A percentile compares a stretch with the other conserved stretches of the same genome.
These are phyloP conservation scores for Synergus gifuensis DNA, from an alignment of 2,888 invertebrate species.

Conservation along the genomic window DNA sequence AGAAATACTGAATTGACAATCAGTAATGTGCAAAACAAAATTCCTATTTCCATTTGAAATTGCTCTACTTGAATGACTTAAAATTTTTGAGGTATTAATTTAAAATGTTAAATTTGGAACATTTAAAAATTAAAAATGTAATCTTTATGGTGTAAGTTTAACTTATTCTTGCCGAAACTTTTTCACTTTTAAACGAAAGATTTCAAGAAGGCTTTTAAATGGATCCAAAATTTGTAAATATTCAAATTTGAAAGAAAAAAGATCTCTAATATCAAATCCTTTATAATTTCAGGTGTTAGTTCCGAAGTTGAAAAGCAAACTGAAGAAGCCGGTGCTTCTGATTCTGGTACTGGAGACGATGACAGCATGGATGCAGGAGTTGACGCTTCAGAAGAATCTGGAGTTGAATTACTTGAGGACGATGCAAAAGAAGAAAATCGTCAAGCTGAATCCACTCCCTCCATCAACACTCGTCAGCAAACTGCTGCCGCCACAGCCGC, in stretches of 20 bases:
- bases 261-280: not conserved
- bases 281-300: conserved; percentile 77
- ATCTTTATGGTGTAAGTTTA: no score
- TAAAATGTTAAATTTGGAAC: no score
- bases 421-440: conserved; percentile 84
- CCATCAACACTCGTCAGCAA: conserved; percentile 80
- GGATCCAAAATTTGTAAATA: no score
- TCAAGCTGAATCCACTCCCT: conserved; percentile 88
- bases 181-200: no score
- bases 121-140: no score
- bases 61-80: no score
- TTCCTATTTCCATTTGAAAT: not conserved
- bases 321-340: conserved; percentile 67
- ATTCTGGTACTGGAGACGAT: conserved; percentile 62
- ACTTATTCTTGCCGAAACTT: no score
- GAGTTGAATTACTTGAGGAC: conserved; percentile 76
- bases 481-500: conserved; percentile 73
- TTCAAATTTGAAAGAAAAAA: no score
- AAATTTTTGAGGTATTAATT: no score
- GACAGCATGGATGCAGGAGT: conserved; percentile 68
- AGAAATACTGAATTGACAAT: no score
- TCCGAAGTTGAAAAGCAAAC: conserved; percentile 83
- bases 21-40: not conserved
- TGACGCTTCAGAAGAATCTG: conserved; percentile 69
- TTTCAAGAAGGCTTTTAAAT: no score